phyloP scores from a whole-genome alignment of 2,113 vertebrate species.

The Malurus elegans region DNA sequence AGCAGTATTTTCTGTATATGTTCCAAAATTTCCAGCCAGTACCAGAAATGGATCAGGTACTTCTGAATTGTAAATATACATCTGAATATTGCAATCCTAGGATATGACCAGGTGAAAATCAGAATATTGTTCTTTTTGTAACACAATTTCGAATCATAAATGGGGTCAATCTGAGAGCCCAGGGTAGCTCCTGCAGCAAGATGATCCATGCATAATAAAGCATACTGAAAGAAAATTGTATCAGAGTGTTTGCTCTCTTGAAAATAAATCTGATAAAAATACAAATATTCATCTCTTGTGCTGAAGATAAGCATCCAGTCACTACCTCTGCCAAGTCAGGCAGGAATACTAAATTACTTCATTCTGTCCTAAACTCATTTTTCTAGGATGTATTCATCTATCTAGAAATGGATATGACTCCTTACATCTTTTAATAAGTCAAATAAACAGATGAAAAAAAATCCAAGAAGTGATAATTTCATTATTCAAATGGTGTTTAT shows the following conservation, averaged over 20 bases:
- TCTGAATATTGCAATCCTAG: background rate
- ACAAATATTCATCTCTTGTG: background rate
- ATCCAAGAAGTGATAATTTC: background rate
- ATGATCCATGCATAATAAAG: conserved; percentile 43
- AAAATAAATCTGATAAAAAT: conserved; percentile 45
- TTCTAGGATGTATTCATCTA: background rate
- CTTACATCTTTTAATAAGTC: background rate
- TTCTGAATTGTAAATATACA: background rate
- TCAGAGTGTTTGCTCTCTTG: conserved; percentile 20
- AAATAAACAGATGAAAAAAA: background rate
- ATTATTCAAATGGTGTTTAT: background rate
- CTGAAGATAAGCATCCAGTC: conserved; percentile 19
- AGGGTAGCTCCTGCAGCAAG: background rate
- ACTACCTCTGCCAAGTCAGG: conserved; percentile 36
- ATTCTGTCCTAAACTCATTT: background rate
- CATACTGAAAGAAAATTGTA: conserved; percentile 45
- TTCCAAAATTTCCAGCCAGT: background rate
- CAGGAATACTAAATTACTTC: background rate
- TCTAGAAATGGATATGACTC: background rate
- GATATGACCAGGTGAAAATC: background rate
- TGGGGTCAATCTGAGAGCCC: background rate
- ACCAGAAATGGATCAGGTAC: background rate
- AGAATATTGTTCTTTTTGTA: background rate
- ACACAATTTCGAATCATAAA: conserved; percentile 27
- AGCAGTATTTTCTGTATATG: background rate